These are phyloP conservation scores for Hypotaenidia okinawae DNA, from an alignment of 2,797 vertebrate species.

Conservation along the genomic window DNA sequence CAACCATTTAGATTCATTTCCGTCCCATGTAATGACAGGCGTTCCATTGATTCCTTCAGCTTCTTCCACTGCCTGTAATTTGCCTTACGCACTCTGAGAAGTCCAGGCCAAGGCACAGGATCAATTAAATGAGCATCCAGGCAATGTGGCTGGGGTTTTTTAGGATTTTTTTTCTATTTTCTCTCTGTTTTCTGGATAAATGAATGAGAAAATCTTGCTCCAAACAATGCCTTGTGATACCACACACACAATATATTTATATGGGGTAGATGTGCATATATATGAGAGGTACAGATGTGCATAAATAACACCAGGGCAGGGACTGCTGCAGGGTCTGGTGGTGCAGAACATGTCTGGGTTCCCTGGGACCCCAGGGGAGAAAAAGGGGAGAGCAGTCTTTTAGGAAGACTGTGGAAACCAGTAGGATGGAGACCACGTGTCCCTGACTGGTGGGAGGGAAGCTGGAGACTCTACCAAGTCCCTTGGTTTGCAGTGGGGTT, in stretches of 20 bases:
- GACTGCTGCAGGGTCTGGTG: not conserved
- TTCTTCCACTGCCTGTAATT: constrained; percentile 43
- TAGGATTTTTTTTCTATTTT: not conserved
- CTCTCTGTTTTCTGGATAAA: not conserved
- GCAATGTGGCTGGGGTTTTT: not conserved
- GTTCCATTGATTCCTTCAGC: constrained; percentile 44
- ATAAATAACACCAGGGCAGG: accelerated
- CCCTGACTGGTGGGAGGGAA: not conserved
- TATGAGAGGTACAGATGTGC: no score
- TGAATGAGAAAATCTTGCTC: not conserved
- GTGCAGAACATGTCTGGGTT: not conserved
- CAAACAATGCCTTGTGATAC: accelerated
- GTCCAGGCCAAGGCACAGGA: not conserved
- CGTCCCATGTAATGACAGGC: constrained; percentile 22
- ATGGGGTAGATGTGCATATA: accelerated
- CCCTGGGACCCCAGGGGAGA: not conserved
- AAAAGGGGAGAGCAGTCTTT: not conserved
- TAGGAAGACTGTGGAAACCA: not conserved
- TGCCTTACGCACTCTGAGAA: not conserved
- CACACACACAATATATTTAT: accelerated
- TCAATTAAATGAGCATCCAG: constrained; percentile 38
- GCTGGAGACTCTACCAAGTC: not conserved
- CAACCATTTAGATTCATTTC: constrained; percentile 22
- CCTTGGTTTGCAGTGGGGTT: not conserved
- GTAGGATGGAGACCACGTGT: not conserved